Percentiles rank a stretch among this genome's conserved stretches.
These are phyloP conservation scores for Spermophilus dauricus DNA, from an alignment of 2,113 vertebrate species.

Conservation along the genomic window DNA sequence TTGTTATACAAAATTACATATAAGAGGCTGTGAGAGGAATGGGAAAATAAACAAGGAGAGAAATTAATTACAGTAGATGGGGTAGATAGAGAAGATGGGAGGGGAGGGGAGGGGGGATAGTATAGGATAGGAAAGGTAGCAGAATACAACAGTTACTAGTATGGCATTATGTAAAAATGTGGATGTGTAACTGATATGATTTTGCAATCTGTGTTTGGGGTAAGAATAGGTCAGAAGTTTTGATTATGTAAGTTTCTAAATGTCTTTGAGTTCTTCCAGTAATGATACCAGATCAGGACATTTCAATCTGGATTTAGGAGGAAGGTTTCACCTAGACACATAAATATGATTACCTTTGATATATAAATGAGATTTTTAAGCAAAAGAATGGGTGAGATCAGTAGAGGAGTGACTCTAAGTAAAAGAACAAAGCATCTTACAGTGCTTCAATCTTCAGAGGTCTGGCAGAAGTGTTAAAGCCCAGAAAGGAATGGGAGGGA, in stretches of 20 bases:
- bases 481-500: neutral
- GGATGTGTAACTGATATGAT: no score
- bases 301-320: conserved; percentile 5
- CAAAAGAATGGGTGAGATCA: neutral
- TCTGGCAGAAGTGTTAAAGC: neutral
- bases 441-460: neutral
- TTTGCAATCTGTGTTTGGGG: no score
- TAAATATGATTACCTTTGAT: neutral
- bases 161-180: no score
- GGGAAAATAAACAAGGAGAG: no score
- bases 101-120: no score
- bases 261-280: neutral
- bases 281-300: neutral
- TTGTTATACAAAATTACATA: no score
- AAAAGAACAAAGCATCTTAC: neutral
- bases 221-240: neutral
- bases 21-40: no score
- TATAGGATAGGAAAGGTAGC: no score
- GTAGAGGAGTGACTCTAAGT: neutral
- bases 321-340: neutral
- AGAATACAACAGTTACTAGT: no score
- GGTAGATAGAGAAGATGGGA: no score
- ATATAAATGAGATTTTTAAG: neutral
- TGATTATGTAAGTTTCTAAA: neutral
- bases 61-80: no score